phyloP scores from a whole-genome alignment of 2,888 invertebrate genomes.

The Tenthredo livida region DNA sequence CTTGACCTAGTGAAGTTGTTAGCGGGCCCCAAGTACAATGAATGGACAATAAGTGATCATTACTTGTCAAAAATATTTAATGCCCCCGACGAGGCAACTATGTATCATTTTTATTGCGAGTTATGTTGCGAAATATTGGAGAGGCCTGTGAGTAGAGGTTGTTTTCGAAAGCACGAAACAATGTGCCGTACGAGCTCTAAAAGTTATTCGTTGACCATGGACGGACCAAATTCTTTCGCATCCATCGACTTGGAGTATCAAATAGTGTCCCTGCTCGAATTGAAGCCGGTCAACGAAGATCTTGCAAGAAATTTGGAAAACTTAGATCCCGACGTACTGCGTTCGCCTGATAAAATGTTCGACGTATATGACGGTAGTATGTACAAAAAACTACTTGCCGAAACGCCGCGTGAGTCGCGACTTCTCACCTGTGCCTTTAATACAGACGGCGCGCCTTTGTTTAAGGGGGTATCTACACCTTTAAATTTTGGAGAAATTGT shows the following conservation, averaged over 20 bases:
- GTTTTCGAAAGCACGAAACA: not conserved
- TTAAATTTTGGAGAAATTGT: too few species aligned
- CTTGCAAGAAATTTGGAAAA: not conserved
- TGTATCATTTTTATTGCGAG: not conserved
- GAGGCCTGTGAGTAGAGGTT: not conserved
- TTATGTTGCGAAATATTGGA: not conserved
- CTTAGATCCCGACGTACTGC: not conserved
- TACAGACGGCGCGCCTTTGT: not conserved
- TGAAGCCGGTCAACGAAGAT: not conserved
- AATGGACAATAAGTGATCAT: not conserved
- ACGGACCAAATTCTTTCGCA: not conserved
- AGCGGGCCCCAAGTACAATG: not conserved
- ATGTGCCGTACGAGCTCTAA: not conserved
- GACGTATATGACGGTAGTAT: not conserved
- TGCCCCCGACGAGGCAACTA: not conserved
- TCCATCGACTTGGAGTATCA: not conserved
- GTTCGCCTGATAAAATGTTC: not conserved
- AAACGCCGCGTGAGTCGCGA: not conserved
- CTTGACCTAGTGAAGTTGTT: not conserved
- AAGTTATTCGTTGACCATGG: not conserved
- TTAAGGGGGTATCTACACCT: too few species aligned
- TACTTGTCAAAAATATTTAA: not conserved
- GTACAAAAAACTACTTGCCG: not conserved
- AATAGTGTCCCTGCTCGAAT: not conserved
- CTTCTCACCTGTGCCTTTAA: not conserved